phyloP scores from a whole-genome alignment of 2,888 invertebrate species.

The Eristalinus aeneus region DNA sequence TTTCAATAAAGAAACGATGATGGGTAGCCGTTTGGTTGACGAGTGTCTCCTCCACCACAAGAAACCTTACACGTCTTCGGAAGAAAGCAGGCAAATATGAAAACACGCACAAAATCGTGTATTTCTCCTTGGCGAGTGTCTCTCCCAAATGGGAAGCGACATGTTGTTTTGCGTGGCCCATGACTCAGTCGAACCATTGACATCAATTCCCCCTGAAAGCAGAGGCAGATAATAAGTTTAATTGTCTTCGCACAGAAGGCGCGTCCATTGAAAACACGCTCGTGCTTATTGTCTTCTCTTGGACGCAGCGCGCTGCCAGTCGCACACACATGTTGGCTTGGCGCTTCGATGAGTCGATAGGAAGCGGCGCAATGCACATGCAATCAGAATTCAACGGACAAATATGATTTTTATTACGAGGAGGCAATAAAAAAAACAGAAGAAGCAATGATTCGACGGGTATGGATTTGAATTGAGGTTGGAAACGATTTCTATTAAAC shows the following conservation, averaged over 20 bases:
- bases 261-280: slow-evolving; percentile 26
- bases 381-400: neutral
- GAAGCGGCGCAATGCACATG: neutral
- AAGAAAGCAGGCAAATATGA: neutral
- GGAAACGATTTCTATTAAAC: neutral
- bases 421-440: neutral
- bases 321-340: neutral
- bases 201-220: slow-evolving; percentile 38
- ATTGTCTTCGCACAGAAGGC: slow-evolving; percentile 32
- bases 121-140: neutral
- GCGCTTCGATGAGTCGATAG: neutral
- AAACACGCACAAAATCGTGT: neutral
- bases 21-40: neutral
- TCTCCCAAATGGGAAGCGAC: neutral
- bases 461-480: neutral
- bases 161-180: neutral
- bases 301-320: neutral
- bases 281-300: neutral
- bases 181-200: slow-evolving; percentile 53
- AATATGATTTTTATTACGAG: neutral
- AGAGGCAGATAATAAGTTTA: slow-evolving; percentile 38
- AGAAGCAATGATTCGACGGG: neutral
- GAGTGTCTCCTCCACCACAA: too few relatives aligned
- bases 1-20: neutral
- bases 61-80: too few relatives aligned